phyloP scores from a whole-genome alignment of 2,113 vertebrate genomes.

The Carassius carassius region DNA sequence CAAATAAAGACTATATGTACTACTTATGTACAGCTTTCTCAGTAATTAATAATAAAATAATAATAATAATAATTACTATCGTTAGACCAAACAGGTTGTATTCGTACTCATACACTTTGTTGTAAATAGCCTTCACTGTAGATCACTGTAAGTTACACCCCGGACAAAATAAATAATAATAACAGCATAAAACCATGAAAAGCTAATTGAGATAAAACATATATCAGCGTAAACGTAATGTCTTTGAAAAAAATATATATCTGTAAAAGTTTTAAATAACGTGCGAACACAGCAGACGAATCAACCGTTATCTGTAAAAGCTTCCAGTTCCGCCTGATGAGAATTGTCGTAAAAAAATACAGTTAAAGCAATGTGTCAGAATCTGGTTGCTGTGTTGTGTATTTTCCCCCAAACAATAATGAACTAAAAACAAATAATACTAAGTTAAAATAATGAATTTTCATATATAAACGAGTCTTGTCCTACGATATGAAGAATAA shows the following conservation, averaged over 20 bases:
- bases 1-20: background rate
- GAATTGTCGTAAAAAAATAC: slow-evolving; percentile 57
- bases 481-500: background rate
- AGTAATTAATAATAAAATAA: background rate
- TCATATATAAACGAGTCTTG: background rate
- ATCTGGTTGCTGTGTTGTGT: background rate
- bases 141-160: background rate
- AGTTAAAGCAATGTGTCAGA: slow-evolving; percentile 46
- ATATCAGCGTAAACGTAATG: background rate
- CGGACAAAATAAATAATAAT: background rate
- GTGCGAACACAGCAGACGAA: background rate
- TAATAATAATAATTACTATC: slow-evolving; percentile 73
- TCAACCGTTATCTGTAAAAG: background rate
- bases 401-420: background rate
- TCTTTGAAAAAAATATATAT: background rate
- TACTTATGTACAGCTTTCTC: too few species aligned
- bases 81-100: slow-evolving; percentile 90
- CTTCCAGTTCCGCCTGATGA: slow-evolving; percentile 72
- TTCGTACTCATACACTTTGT: slow-evolving; percentile 97
- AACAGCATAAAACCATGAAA: background rate
- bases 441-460: background rate
- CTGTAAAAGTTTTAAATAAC: background rate
- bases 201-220: background rate
- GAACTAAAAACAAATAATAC: background rate
- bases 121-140: slow-evolving; percentile 86